A percentile compares a stretch with the other conserved stretches of the same genome.
Evolutionary conservation across 2,888 invertebrate genomes (phyloP).

Genomic region (Nematopogon swammerdamellus): DNA sequence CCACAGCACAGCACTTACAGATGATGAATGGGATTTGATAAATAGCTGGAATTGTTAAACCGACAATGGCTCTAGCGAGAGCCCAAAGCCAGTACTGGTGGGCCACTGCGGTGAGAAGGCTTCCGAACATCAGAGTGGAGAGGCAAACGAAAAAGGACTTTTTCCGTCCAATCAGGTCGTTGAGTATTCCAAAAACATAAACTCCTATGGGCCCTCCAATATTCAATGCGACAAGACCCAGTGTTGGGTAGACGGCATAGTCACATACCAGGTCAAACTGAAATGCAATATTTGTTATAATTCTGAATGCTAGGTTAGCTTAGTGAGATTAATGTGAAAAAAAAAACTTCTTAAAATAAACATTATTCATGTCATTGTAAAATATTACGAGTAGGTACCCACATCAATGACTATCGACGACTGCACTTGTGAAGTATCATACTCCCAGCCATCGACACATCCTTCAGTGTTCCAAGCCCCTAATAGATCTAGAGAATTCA

Average conservation of each 20-base stretch:
- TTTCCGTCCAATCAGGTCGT: conserved; percentile 83
- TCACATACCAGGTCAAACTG: conserved; percentile 91
- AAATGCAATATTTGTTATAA: conserved; percentile 23
- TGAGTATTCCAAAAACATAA: conserved; percentile 80
- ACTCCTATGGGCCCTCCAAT: conserved; percentile 89
- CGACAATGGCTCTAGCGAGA: conserved; percentile 76
- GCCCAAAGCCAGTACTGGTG: conserved; percentile 83
- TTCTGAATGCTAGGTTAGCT: conserved; percentile 1
- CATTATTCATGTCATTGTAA: conserved; percentile 8
- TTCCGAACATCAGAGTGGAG: conserved; percentile 75
- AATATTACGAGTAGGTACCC: conserved; percentile 32
- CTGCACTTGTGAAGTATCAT: conserved; percentile 62
- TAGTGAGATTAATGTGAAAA: too few relatives aligned
- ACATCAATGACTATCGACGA: conserved; percentile 87
- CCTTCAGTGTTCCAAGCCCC: conserved; percentile 65
- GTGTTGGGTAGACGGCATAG: conserved; percentile 80
- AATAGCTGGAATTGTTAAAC: conserved; percentile 86
- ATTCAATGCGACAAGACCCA: conserved; percentile 82
- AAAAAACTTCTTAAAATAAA: too few relatives aligned
- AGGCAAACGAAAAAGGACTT: conserved; percentile 84
- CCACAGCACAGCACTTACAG: too few relatives aligned
- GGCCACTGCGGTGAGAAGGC: conserved; percentile 75
- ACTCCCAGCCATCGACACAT: conserved; percentile 79
- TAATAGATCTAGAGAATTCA: conserved; percentile 23
- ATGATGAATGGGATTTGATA: conserved; percentile 95